Base-by-base conservation (phyloP, 2,888 invertebrate species). In the Coleophora flavipennella region DNA sequence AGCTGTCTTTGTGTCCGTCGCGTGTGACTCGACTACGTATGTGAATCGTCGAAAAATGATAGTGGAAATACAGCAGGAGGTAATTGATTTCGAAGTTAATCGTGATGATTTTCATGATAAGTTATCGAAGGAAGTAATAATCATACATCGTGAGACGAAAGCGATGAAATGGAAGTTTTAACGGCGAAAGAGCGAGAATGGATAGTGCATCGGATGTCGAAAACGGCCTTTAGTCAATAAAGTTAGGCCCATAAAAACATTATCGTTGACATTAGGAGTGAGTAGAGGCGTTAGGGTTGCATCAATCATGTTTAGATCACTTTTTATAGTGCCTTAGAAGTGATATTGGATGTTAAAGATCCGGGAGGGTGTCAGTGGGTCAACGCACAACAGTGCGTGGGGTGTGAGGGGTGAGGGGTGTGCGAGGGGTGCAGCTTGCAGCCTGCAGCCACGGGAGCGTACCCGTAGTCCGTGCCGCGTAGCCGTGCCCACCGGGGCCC, bases 361-460 rank as follows among this genome's bases (percentile, higher is more conserved):
- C 86, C 84, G 77, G 70, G 75, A 76, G 75, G 68, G 66, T 79
- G 79, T 80, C 79, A 83, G 78, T 83, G 76, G 83, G 81, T 83
- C 83, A 76, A 75, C 76, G 80, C 79, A 80, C 78, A n/a, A n/a
- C n/a, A 74, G 79, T 78, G 83, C 83, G 83, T 77, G 71, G 59
- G 60, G 62, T 55, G 57, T 49, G 56, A 46, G 49, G 62, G 50
- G 58, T n/a, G 50, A 52, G 53, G 42, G 35, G 47, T 41, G 41
- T 13, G 39, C 35, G 43, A 47, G 43, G 55, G 54, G 62, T 75
- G 68, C 67, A 77, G 79, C 80, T 69, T 78, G 79, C 78, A 77
- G 58, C 71, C 66, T 64, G 66, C 67, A 66, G 51, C 62, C 61
- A 64, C 64, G 51, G 50, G 44, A 43, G 40, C 59, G 67, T 68